Evolutionary conservation across 2,888 invertebrate species (phyloP), one percentile per base, ranked within the genome.

Genomic region (Caenorhabditis afra): DNA sequence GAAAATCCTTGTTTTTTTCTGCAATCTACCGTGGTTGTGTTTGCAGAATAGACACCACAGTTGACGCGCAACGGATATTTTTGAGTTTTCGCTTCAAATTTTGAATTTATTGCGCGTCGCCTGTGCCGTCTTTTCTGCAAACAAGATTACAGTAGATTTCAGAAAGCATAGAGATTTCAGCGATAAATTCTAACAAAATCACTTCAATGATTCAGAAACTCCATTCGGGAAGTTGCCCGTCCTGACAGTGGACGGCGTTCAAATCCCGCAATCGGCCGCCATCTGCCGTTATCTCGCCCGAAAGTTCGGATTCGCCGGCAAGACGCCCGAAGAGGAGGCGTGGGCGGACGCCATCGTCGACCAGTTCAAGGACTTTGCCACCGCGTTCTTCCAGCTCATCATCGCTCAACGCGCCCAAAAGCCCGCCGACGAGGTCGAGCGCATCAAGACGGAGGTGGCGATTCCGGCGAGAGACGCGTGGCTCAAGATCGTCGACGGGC

Each of bases 391-490:
- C 16, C 52, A 64, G 23, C n/a, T 64, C 16, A 16, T 64, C 23
- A 41, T 52, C 50, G 64, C 64, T 41, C 37, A 50, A 50, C 52
- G 64, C 4, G 44, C 18, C 23, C 50, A 52, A 64, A 64, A 64
- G 22, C 29, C 64, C 2, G 64, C 50, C 29, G 64, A 64, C 11
- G 64, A 64, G 52, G 35, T 64, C 8, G 39, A 50, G n/a, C 37
- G 52, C 41, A 52, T 64, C 45, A 41, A 2, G 18, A 55, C 45
- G 23, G 71, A 66, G 16, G 66, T 62, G 1, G 52, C 39, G 14
- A 41, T 68, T 20, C 74, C 79, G 22, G 74, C 64, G 3, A 37
- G 62, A n/a, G 79, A 79, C 20, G n/a, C 62, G 0, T 74, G 22
- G 61, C 74, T 79, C 64, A 58, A 47, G 41, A 74, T 67, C 58